phyloP scores from a whole-genome alignment of 2,888 invertebrate species.

The Adelognathus sp. region DNA sequence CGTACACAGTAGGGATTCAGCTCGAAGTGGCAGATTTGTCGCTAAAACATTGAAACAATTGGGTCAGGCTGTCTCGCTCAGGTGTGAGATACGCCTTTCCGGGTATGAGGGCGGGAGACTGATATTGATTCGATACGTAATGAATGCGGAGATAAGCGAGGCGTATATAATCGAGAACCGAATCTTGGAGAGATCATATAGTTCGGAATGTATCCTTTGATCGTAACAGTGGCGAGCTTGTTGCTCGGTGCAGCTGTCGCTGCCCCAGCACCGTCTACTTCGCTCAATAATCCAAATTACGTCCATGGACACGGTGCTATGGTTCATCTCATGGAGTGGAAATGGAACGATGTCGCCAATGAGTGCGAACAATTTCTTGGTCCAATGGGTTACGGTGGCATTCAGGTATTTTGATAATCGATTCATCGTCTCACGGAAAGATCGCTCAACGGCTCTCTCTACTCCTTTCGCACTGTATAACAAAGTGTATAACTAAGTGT shows the following conservation, averaged over 20 bases:
- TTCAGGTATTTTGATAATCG: constrained; percentile 82
- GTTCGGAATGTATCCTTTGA: constrained; percentile 59
- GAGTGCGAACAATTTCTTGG: constrained; percentile 88
- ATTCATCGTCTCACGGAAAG: no score
- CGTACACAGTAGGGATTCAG: no score
- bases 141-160: constrained; percentile 51
- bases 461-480: no score
- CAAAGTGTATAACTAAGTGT: no score
- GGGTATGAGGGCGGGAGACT: not conserved
- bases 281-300: constrained; percentile 82
- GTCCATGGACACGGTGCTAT: constrained; percentile 81
- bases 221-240: constrained; percentile 56
- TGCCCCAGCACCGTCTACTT: constrained; percentile 37
- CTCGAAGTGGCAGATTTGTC: constrained; percentile 11
- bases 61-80: not conserved
- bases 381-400: constrained; percentile 86
- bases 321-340: constrained; percentile 88
- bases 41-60: constrained; percentile 18
- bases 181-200: constrained; percentile 37
- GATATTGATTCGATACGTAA: constrained; percentile 5
- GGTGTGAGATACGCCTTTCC: constrained; percentile 16
- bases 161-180: constrained; percentile 40
- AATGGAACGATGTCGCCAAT: constrained; percentile 86
- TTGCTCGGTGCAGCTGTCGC: constrained; percentile 44
- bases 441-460: no score